A percentile compares a stretch with the other conserved stretches of the same genome.
Conservation (phyloP, 2,888 invertebrate genomes). For the Caenorhabditis panamensis region DNA sequence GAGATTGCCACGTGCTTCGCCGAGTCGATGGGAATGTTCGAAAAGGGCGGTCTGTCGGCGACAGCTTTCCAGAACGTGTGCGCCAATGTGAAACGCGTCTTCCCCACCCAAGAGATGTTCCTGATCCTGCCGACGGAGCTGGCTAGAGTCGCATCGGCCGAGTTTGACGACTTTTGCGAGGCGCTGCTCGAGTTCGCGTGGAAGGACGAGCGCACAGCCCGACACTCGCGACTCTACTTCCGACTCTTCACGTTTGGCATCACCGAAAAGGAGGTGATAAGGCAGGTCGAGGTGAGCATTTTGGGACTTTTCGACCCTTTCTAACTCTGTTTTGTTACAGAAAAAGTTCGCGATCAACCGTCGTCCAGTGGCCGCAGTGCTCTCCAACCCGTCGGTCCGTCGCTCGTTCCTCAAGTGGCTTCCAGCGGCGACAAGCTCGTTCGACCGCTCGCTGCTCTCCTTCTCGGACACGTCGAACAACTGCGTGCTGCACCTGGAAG, state of each 20-base stretch:
- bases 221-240: conserved; percentile 41
- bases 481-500: conserved; percentile 39
- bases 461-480: conserved; percentile 30
- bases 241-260: conserved; percentile 47
- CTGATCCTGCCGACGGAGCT: conserved; percentile 33
- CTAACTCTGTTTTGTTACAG: conserved; percentile 11
- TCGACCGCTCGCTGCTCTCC: conserved; percentile 45
- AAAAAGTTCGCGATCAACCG: conserved; percentile 31
- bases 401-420: conserved; percentile 35
- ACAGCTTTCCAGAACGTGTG: conserved; percentile 46
- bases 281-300: conserved; percentile 26
- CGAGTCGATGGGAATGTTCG: conserved; percentile 51
- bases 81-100: conserved; percentile 43
- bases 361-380: conserved; percentile 16
- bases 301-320: too few species aligned
- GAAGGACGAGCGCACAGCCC: conserved; percentile 42
- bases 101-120: conserved; percentile 47
- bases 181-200: conserved; percentile 47
- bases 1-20: conserved; percentile 52
- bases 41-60: conserved; percentile 37
- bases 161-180: conserved; percentile 38
- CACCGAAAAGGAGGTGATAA: conserved; percentile 34
- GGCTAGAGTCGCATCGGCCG: conserved; percentile 36
- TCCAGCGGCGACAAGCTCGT: conserved; percentile 14
- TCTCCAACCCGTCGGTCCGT: conserved; percentile 19